A percentile compares a stretch with the other conserved stretches of the same genome.
Evolutionary conservation across 2,113 vertebrate genomes (phyloP).

Genomic region (Anguilla japonica): DNA sequence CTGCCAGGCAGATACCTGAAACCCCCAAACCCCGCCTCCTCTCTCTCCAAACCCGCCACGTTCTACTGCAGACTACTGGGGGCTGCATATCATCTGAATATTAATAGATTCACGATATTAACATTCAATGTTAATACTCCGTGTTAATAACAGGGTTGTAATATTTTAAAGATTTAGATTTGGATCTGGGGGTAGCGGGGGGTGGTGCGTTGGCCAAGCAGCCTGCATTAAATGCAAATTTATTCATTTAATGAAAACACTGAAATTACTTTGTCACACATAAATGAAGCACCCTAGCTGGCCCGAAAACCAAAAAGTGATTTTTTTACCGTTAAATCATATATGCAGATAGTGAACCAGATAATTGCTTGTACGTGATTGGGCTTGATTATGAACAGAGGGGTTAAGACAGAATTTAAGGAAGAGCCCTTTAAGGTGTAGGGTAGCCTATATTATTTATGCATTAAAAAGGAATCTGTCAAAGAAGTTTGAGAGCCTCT

Average conservation of each 20-base stretch:
- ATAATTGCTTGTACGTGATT: not conserved
- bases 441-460: not conserved
- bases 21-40: not conserved
- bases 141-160: not conserved
- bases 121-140: not conserved
- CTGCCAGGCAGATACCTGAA: not conserved
- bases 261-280: not conserved
- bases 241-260: not conserved
- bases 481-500: not conserved
- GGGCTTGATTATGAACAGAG: not conserved
- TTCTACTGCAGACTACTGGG: not conserved
- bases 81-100: not conserved
- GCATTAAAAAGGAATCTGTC: not conserved
- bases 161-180: not conserved
- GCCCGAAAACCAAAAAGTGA: not conserved
- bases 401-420: not conserved
- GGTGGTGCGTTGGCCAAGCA: not conserved
- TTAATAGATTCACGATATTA: not conserved
- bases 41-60: not conserved
- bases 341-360: not conserved
- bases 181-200: not conserved
- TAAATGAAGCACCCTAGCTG: not conserved
- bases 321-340: not conserved
- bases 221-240: not conserved
- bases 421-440: not conserved